phyloP scores from a whole-genome alignment of 2,113 vertebrate genomes.

The Coregonus clupeaformis region DNA sequence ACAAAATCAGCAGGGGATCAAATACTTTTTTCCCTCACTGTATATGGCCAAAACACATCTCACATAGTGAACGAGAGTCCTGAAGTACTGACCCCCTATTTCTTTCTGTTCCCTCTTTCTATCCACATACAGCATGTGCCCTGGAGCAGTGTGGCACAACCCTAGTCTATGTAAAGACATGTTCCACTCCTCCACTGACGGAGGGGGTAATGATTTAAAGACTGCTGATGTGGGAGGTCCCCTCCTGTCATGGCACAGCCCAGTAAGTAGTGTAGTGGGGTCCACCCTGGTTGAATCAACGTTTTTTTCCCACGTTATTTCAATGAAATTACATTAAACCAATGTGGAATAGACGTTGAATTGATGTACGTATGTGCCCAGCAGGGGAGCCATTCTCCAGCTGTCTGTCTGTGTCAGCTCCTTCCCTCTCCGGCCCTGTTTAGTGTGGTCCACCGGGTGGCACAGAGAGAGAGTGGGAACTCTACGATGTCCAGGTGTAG shows the following conservation, averaged over 20 bases:
- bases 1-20: too few species aligned
- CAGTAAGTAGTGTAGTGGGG: constrained; percentile 26
- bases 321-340: too few species aligned
- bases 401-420: constrained; percentile 1
- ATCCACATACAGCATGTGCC: neutral
- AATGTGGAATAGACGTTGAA: neutral
- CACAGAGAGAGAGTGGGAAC: neutral
- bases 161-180: constrained; percentile 6
- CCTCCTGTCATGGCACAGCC: constrained; percentile 2
- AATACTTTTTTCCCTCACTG: too few species aligned
- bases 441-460: neutral
- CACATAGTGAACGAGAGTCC: constrained; percentile 15
- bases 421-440: neutral
- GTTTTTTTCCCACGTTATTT: neutral
- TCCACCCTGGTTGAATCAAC: constrained; percentile 16
- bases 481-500: neutral
- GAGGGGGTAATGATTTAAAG: constrained; percentile 35
- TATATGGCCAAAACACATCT: constrained; percentile 29
- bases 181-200: constrained; percentile 9
- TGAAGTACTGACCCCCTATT: constrained; percentile 40
- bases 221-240: constrained; percentile 31
- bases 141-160: neutral
- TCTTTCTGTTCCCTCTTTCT: constrained; percentile 1
- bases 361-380: too few species aligned
- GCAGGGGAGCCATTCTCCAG: neutral